Conservation (phyloP, 1,140 invertebrate species). For the Bombus affinis region DNA sequence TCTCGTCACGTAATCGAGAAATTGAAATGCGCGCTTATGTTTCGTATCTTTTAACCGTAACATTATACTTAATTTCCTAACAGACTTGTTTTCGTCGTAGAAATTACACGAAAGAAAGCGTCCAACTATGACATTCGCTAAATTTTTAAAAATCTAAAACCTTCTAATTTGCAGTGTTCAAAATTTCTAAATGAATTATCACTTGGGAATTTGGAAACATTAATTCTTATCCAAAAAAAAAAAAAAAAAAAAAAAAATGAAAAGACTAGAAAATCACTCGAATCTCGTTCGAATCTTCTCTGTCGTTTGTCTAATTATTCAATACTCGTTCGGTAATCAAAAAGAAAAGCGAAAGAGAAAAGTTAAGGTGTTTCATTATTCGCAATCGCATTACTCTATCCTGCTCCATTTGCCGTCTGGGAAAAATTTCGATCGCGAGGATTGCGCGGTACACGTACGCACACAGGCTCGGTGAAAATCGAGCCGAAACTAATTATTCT, state of each 20-base stretch:
- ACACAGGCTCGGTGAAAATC: slow-evolving; percentile 26
- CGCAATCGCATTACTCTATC: background rate
- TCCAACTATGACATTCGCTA: background rate
- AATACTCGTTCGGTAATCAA: background rate
- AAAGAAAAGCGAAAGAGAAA: background rate
- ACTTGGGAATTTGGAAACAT: background rate
- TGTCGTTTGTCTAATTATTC: background rate
- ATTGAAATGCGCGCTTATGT: background rate
- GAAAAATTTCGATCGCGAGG: background rate
- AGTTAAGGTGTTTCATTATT: background rate
- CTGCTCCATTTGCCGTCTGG: background rate
- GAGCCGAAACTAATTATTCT: slow-evolving; percentile 68
- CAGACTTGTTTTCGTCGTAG: background rate
- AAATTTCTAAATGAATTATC: no score
- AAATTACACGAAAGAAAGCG: background rate
- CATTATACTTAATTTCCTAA: background rate
- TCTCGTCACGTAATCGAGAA: slow-evolving; percentile 10
- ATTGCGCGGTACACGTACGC: background rate
- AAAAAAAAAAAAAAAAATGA: background rate
- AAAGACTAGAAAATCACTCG: background rate
- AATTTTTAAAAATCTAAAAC: background rate
- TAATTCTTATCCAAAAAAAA: background rate
- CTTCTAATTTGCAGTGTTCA: no score
- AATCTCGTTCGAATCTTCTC: background rate
- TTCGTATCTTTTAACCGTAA: background rate